These are phyloP conservation scores for Ptychochromis oligacanthus DNA, from an alignment of 2,113 vertebrate genomes.

Conservation along the genomic window DNA sequence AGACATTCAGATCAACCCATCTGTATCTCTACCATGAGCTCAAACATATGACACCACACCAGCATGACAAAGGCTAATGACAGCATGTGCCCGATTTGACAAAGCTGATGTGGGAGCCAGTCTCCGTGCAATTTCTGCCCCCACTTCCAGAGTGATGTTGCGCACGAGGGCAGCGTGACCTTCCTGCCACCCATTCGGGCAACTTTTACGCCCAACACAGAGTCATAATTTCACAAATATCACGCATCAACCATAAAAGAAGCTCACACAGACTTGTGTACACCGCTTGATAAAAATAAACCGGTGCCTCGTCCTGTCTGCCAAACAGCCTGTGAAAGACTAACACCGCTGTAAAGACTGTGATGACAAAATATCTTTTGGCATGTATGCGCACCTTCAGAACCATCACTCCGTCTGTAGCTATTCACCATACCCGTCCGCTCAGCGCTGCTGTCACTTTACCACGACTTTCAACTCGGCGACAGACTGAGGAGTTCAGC, in stretches of 20 bases:
- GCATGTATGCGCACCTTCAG: constrained; percentile 63
- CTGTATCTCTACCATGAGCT: constrained; percentile 8
- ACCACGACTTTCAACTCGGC: constrained; percentile 78
- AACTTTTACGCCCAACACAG: constrained; percentile 62
- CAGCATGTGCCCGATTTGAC: constrained; percentile 7
- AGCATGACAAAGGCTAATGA: not conserved
- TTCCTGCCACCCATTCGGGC: constrained; percentile 31
- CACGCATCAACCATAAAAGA: not conserved
- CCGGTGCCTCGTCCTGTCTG: not conserved
- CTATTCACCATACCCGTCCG: constrained; percentile 63
- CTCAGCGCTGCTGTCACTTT: constrained; percentile 78
- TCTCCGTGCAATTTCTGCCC: constrained; percentile 35
- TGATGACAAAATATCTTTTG: constrained; percentile 41
- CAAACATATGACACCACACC: constrained; percentile 31
- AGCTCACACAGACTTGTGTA: constrained; percentile 23
- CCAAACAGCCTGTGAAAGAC: not conserved
- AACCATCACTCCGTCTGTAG: constrained; percentile 65
- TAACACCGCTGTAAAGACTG: constrained; percentile 3
- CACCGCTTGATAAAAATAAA: constrained; percentile 31
- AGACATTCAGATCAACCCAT: not conserved
- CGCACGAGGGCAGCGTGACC: constrained; percentile 54
- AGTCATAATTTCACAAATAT: constrained; percentile 15
- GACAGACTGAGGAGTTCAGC: constrained; percentile 67
- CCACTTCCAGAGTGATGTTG: constrained; percentile 45
- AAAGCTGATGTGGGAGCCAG: constrained; percentile 8